Base-by-base conservation (phyloP, 2,888 invertebrate species). In the Parelbella ahira region DNA sequence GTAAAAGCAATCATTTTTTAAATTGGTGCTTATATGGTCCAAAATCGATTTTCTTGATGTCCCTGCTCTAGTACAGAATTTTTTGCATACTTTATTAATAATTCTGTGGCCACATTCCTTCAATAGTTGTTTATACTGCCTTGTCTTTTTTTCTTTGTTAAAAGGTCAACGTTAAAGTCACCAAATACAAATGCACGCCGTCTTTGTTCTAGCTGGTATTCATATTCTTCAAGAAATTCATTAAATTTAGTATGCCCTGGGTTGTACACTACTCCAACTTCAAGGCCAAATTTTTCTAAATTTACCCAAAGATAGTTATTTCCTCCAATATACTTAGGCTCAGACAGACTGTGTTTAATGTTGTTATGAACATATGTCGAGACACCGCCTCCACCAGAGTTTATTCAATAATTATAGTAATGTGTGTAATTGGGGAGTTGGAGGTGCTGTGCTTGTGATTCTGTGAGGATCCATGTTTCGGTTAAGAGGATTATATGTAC, bases 11-110 rank as follows among this genome's bases (percentile, higher is more conserved):
- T 50, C 48, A 3, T 44, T 44, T 7, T 30, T 38, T 7, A 52
- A 4, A 20, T 42, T 50, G 3, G 52, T 45, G 37, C 34, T 42
- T 0, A 51, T 37, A 20, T 50, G 50, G n/a, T 53, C 50, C 24
- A 49, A 11, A 5, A 50, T 44, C 2, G 53, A 50, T 43, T 50
- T 53, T 30, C 20, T 45, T 4, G 45, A 37, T 9, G 24, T 2
- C 6, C 10, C 23, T 6, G 33, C 27, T 42, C 49, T 44, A 3
- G 53, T 50, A 9, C 25, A 45, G 21, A 51, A 39, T 20, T 48
- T 33, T 32, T 41, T 37, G 1, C 21, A 18, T 0, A 50, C 44
- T 33, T 49, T 52, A n/a, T 52, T 50, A 1, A 52, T 6, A 2
- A 30, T 1, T 11, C 3, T 30, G 18, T 30, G 10, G 18, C 30